Conservation (phyloP, 92 coral and sea anemone genomes). For the Plumapathes pennacea region DNA sequence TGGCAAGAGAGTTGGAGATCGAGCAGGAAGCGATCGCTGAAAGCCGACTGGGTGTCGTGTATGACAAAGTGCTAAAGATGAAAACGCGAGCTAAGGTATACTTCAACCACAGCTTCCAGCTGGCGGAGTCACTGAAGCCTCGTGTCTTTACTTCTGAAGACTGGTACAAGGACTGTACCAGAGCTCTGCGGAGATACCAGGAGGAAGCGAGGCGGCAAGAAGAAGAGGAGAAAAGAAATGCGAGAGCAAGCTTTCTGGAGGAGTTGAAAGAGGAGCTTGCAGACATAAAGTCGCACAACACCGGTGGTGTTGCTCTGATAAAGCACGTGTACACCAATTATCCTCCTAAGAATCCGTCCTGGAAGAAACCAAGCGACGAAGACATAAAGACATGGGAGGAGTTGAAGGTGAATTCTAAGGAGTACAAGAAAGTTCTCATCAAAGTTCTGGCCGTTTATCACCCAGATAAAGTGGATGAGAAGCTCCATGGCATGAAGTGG, state of each 20-base stretch:
- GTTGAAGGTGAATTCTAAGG: not conserved
- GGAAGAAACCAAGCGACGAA: constrained; percentile 55
- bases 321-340: constrained; percentile 54
- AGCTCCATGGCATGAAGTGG: constrained; percentile 78
- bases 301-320: constrained; percentile 26
- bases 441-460: constrained; percentile 65
- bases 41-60: constrained; percentile 75
- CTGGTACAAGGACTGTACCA: constrained; percentile 74
- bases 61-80: constrained; percentile 76
- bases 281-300: constrained; percentile 45
- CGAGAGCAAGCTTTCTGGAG: constrained; percentile 36
- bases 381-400: constrained; percentile 39
- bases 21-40: constrained; percentile 90
- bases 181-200: constrained; percentile 59
- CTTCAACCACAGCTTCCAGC: constrained; percentile 72
- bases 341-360: constrained; percentile 61
- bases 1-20: constrained; percentile 80
- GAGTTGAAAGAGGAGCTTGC: constrained; percentile 60
- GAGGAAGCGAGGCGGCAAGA: constrained; percentile 60
- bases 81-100: constrained; percentile 68
- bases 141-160: constrained; percentile 61
- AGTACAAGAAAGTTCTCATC: constrained; percentile 38
- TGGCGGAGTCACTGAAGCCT: constrained; percentile 89
- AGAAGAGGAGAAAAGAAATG: constrained; percentile 47
- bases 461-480: constrained; percentile 71